phyloP scores from a whole-genome alignment of 1,140 invertebrate genomes.

The Orius laevigatus region DNA sequence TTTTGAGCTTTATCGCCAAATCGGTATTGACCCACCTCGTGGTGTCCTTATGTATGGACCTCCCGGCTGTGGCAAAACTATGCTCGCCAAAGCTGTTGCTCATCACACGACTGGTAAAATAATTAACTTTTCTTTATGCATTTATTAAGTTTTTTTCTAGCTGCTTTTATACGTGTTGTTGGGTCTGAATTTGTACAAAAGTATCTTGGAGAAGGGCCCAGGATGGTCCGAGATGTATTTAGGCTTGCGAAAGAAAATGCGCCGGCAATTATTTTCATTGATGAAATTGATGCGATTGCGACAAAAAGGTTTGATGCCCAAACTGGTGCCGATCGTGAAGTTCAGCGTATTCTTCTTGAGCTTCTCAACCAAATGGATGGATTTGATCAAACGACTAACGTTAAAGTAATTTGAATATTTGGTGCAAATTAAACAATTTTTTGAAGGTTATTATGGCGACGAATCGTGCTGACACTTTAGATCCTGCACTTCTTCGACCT shows the following conservation, averaged over 20 bases:
- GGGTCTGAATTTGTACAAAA: slow-evolving; percentile 99
- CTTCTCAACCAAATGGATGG: slow-evolving; percentile 99
- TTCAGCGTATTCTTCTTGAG: slow-evolving; percentile 94
- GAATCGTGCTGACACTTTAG: slow-evolving; percentile 93
- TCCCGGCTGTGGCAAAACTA: slow-evolving; percentile 93
- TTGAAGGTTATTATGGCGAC: slow-evolving; percentile 96
- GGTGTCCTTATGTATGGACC: slow-evolving; percentile 98
- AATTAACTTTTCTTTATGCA: too few species aligned
- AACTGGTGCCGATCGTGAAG: slow-evolving; percentile 97
- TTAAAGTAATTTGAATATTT: slow-evolving; percentile 55
- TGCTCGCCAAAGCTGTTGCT: slow-evolving; percentile 98
- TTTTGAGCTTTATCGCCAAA: slow-evolving; percentile 98
- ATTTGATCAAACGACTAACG: slow-evolving; percentile 99
- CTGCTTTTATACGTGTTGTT: slow-evolving; percentile 95
- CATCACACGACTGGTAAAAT: slow-evolving; percentile 79
- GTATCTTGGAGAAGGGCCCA: slow-evolving; percentile 94
- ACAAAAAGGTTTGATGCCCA: slow-evolving; percentile 98
- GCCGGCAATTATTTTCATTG: slow-evolving; percentile 98
- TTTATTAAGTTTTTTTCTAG: slow-evolving; percentile 35
- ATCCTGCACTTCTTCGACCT: slow-evolving; percentile 91
- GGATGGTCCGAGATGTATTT: slow-evolving; percentile 99
- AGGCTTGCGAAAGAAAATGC: slow-evolving; percentile 97
- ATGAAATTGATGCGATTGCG: slow-evolving; percentile 97
- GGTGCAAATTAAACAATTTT: background rate
- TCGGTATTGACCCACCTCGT: slow-evolving; percentile 88